Evolutionary conservation across 2,113 vertebrate species (phyloP).

Genomic region (Danio rerio): DNA sequence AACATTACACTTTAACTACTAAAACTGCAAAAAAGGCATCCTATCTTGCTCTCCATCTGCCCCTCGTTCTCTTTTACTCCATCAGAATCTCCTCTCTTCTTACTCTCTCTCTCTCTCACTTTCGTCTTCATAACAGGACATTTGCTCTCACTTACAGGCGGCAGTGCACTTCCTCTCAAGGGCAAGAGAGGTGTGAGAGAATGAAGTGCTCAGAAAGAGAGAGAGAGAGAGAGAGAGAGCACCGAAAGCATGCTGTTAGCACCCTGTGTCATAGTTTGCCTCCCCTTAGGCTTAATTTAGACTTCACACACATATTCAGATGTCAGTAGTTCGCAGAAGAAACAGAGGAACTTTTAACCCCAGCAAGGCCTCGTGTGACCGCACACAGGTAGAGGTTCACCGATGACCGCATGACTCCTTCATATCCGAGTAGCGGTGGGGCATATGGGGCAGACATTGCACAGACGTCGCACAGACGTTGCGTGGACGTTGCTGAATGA

Average conservation of each 20-base stretch:
- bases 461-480: slow-evolving; percentile 62
- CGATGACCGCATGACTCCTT: slow-evolving; percentile 29
- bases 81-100: slow-evolving; percentile 41
- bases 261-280: slow-evolving; percentile 48
- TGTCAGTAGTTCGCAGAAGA: not conserved
- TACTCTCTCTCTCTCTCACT: slow-evolving; percentile 48
- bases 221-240: slow-evolving; percentile 37
- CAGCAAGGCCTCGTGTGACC: not conserved
- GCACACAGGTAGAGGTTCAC: not conserved
- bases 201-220: slow-evolving; percentile 44
- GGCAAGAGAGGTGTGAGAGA: slow-evolving; percentile 59
- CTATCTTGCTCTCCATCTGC: slow-evolving; percentile 68
- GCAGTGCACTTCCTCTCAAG: slow-evolving; percentile 61
- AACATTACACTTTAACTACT: slow-evolving; percentile 17
- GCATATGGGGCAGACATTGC: slow-evolving; percentile 55
- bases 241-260: slow-evolving; percentile 43
- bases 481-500: slow-evolving; percentile 61
- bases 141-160: slow-evolving; percentile 60
- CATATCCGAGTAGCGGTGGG: slow-evolving; percentile 2
- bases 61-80: slow-evolving; percentile 49
- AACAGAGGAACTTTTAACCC: not conserved
- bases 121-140: slow-evolving; percentile 55
- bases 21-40: slow-evolving; percentile 36
- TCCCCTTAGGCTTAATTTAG: slow-evolving; percentile 55
- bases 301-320: slow-evolving; percentile 37